Percentiles rank a stretch among this genome's conserved stretches.
Evolutionary conservation across 2,888 invertebrate genomes (phyloP).

Genomic region (Sphaerophoria rueppellii): DNA sequence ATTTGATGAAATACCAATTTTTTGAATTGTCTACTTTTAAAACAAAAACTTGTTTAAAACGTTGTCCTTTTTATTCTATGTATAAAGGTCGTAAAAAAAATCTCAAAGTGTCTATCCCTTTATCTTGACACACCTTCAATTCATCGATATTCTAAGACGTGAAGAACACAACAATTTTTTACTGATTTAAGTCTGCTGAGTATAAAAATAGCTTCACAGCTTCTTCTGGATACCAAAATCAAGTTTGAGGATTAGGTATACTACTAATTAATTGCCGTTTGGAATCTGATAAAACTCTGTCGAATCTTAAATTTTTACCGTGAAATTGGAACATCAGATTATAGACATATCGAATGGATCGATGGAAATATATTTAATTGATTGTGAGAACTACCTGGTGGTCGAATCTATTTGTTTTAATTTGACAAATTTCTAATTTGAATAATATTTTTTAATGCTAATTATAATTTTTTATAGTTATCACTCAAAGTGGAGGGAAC

Average conservation of each 20-base stretch:
- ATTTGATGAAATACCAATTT: no score
- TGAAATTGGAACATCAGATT: constrained; percentile 71
- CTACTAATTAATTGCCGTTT: constrained; percentile 58
- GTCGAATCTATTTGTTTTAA: constrained; percentile 68
- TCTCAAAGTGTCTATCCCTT: no score
- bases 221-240: constrained; percentile 53
- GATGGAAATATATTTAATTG: constrained; percentile 29
- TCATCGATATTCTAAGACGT: not conserved
- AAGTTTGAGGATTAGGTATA: not conserved
- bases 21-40: no score
- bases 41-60: no score
- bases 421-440: constrained; percentile 67
- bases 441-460: not conserved
- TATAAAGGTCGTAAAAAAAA: no score
- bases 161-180: constrained; percentile 58
- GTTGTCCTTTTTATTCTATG: no score
- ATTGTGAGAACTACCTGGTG: constrained; percentile 65
- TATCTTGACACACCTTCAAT: no score
- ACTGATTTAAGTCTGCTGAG: no score
- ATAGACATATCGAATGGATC: not conserved
- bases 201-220: no score
- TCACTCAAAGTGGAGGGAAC: no score
- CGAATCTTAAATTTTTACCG: constrained; percentile 38
- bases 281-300: constrained; percentile 63
- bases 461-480: not conserved